These are phyloP conservation scores for Apis cerana DNA, from an alignment of 1,140 invertebrate species.

Conservation along the genomic window DNA sequence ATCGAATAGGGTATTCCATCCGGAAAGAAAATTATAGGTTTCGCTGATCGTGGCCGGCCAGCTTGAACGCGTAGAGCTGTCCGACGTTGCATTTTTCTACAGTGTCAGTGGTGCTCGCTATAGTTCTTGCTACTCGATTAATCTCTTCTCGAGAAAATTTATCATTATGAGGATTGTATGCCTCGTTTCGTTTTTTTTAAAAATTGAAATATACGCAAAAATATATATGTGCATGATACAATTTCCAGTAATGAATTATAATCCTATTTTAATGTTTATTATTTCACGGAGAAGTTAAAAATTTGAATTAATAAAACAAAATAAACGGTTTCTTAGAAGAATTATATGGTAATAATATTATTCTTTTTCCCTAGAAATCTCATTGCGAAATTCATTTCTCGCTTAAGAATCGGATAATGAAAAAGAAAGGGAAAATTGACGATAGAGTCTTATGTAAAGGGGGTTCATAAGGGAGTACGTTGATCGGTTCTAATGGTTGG, in stretches of 20 bases:
- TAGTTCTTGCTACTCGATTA: background rate
- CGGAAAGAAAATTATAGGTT: constrained; percentile 21
- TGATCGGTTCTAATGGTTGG: constrained; percentile 1
- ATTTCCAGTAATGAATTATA: too few relatives aligned
- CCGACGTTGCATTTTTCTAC: background rate
- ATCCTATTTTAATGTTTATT: too few relatives aligned
- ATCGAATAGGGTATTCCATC: constrained; percentile 19
- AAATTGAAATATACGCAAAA: too few relatives aligned
- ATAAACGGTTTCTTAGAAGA: too few relatives aligned
- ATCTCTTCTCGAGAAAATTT: background rate
- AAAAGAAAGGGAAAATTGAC: background rate
- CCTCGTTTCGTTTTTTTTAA: too few relatives aligned
- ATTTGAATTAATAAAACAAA: too few relatives aligned
- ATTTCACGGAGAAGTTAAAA: too few relatives aligned
- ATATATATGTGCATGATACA: too few relatives aligned
- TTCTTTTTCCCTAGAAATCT: background rate
- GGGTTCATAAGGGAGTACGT: background rate
- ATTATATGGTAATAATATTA: too few relatives aligned
- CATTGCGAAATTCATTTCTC: background rate
- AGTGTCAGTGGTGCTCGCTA: background rate
- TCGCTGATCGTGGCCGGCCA: background rate
- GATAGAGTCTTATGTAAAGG: background rate
- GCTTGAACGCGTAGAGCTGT: background rate
- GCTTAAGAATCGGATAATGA: too few relatives aligned
- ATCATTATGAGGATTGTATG: too few relatives aligned